Evolutionary conservation across 2,888 invertebrate species (phyloP), one percentile per base, ranked within the genome.

Genomic region (Cancer borealis): DNA sequence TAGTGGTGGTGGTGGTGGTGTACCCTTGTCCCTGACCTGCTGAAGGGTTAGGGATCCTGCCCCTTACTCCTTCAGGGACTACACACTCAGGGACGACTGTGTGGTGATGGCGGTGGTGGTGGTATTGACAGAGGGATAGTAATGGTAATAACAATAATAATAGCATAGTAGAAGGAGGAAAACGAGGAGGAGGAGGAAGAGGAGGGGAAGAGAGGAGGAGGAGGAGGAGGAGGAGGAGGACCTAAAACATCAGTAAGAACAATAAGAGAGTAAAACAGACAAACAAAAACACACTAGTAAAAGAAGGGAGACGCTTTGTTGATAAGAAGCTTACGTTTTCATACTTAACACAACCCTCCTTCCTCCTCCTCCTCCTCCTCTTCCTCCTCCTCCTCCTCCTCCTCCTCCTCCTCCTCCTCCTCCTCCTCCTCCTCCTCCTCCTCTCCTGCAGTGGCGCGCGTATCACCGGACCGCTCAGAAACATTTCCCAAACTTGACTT

Each of bases 141-240:
- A 54, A 54, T 10, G 54, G 14, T 17, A 17, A 17, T 17, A 54
- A 12, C 14, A 54, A 54, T 54, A 1, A 10, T 54, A 12, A 54
- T 12, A 54, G 17, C 3, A 54, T 10, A 54, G 12, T 3, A 54
- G 10, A 17, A 54, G 14, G 54, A 54, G 12, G 21, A 21, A n/a
- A 0, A 49, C 3, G 49, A 90, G 17, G 21, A 90, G 3, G 30
- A 17, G 30, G 12, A 90, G 54, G 30, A 49, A 21, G 90, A 47
- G 54, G 49, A 49, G 14, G 49, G n/a, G n/a, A n/a, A n/a, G n/a
- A n/a, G n/a, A 90, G 90, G 30, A 30, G 30, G 90, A 90, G 90
- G 45, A 46, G 45, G 46, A 88, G 88, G 45, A 46, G 45, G 88
- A 88, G 88, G 45, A 46, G 45, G 88, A 88, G 88, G 54, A 54